Conservation (phyloP, 2,113 vertebrate genomes). For the Lamprologus tigripictilis region DNA sequence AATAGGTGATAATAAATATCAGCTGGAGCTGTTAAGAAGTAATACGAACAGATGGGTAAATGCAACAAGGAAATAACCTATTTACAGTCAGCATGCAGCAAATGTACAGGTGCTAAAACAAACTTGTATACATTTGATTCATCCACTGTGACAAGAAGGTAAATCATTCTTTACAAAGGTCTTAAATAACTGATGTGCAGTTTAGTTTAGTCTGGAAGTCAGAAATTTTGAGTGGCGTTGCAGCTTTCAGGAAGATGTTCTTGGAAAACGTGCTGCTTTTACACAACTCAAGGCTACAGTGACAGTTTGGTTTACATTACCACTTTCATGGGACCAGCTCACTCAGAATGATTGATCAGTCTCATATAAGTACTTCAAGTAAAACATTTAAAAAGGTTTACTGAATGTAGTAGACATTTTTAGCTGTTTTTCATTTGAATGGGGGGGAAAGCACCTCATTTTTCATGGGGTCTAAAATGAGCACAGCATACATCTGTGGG, state of each 20-base stretch:
- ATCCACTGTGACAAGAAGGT: background rate
- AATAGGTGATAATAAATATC: background rate
- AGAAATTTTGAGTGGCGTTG: background rate
- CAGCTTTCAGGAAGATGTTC: background rate
- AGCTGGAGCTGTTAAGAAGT: background rate
- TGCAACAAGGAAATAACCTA: background rate
- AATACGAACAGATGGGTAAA: background rate
- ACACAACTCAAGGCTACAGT: background rate
- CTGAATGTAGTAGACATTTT: background rate
- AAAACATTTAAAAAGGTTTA: background rate
- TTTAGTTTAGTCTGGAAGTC: background rate
- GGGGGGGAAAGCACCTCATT: accelerated
- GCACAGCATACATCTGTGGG: background rate
- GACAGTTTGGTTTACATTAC: background rate
- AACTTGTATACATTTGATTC: background rate
- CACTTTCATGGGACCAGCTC: background rate
- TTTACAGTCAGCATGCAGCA: background rate
- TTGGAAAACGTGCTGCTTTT: background rate
- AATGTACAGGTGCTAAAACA: background rate
- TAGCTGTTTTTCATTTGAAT: background rate
- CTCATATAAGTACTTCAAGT: background rate
- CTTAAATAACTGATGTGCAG: background rate
- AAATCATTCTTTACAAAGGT: background rate
- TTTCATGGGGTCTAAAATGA: background rate
- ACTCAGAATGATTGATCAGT: background rate